Evolutionary conservation across 64 coral and sea anemone genomes (phyloP), one percentile per base, ranked within the genome.

Genomic region (Montipora sp.): DNA sequence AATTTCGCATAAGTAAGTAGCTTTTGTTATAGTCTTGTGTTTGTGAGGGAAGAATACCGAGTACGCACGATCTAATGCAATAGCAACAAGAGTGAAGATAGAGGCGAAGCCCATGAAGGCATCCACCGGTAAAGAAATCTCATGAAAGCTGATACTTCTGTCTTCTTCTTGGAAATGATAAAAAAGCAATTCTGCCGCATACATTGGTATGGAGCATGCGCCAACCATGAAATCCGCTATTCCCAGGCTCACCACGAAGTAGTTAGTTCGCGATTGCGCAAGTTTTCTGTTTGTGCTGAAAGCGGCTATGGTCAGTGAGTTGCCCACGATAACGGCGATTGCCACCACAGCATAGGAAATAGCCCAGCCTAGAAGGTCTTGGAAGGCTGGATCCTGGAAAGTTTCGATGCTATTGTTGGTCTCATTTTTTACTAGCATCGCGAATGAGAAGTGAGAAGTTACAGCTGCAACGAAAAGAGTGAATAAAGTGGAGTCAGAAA

Each of bases 81-180:
- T 93, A 47, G 91, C 80, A 0, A 94, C 92, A 47, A 98, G 84
- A 3, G 95, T 89, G 24, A 98, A 94, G 27, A 94, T 94, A 3
- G 95, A 98, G 80, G 95, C 95, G 75, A 98, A 98, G 7, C 89
- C 89, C 44, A 85, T 98, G 43, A 98, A 98, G 45, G 94, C 94
- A 49, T 98, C 95, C 43, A 98, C 87, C 8, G 89, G 71, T 9
- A 89, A 59, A 20, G 90, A 94, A 27, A 98, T 81, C 2, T 85
- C 79, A 47, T 92, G 77, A 9, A 78, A 74, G 5, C 5, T 15
- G 63, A 78, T 45, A 7, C 46, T 61, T 7, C 10, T 21, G 5
- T 73, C 66, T 18, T 21, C 21, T 20, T 76, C 49, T 5, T 60
- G 51, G 21, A 89, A 92, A 14, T 93, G 78, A 50, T 78, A 92